These are phyloP conservation scores for Nasua narica DNA, from an alignment of 2,797 vertebrate genomes.

Conservation along the genomic window DNA sequence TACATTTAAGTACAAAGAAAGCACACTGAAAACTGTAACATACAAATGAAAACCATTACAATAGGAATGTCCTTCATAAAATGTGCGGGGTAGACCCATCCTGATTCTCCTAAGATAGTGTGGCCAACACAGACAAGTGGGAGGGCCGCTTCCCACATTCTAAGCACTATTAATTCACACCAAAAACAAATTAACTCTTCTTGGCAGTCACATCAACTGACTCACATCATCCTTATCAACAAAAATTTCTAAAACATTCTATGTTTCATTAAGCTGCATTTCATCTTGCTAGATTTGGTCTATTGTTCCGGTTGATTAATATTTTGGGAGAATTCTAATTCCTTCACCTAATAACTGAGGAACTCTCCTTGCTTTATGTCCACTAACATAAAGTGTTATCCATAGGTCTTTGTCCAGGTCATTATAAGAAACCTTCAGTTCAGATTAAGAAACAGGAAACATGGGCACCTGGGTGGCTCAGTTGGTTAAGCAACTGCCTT, in stretches of 20 bases:
- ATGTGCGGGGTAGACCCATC: background rate
- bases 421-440: background rate
- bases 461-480: background rate
- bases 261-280: background rate
- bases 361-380: background rate
- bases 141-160: background rate
- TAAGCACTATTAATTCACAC: slow-evolving; percentile 10
- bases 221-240: slow-evolving; percentile 35
- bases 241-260: slow-evolving; percentile 44
- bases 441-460: background rate
- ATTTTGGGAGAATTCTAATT: background rate
- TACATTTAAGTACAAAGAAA: background rate
- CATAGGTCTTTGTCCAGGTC: background rate
- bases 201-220: slow-evolving; percentile 42
- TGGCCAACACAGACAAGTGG: background rate
- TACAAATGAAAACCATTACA: background rate
- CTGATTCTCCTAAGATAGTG: background rate
- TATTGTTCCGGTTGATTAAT: background rate
- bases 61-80: background rate
- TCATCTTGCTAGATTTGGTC: background rate
- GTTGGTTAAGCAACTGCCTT: too few relatives aligned
- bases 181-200: slow-evolving; percentile 51
- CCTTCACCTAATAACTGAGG: background rate
- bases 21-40: background rate
- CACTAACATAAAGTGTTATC: background rate